Evolutionary conservation across 2,797 vertebrate genomes (phyloP).

Genomic region (Aplochiton taeniatus): DNA sequence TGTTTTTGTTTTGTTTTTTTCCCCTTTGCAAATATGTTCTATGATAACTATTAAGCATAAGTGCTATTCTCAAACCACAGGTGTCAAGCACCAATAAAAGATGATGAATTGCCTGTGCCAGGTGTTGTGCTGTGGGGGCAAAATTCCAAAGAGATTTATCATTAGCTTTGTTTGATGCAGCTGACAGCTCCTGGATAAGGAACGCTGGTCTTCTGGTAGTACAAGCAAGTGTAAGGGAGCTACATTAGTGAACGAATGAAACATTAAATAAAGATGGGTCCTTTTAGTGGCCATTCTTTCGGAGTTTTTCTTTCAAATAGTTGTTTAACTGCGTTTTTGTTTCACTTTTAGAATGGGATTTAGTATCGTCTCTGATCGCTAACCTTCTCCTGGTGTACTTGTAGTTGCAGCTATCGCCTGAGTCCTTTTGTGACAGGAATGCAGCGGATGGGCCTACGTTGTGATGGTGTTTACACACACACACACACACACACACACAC

Average conservation of each 20-base stretch:
- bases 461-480: too few relatives aligned
- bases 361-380: too few relatives aligned
- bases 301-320: too few relatives aligned
- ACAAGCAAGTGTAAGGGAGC: neutral
- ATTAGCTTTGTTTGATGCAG: slow-evolving; percentile 82
- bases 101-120: slow-evolving; percentile 72
- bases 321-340: too few relatives aligned
- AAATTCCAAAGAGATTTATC: slow-evolving; percentile 84
- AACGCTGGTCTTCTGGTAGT: slow-evolving; percentile 15
- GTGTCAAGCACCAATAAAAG: slow-evolving; percentile 60
- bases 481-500: too few relatives aligned
- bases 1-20: slow-evolving; percentile 5
- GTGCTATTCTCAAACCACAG: slow-evolving; percentile 60
- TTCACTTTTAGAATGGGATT: too few relatives aligned
- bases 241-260: slow-evolving; percentile 65
- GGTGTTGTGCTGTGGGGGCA: slow-evolving; percentile 86
- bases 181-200: slow-evolving; percentile 53
- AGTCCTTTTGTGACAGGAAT: too few relatives aligned
- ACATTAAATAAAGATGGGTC: too few relatives aligned
- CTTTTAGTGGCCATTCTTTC: too few relatives aligned
- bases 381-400: too few relatives aligned
- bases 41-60: slow-evolving; percentile 64
- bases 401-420: too few relatives aligned
- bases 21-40: slow-evolving; percentile 49
- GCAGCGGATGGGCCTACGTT: neutral